A percentile compares a stretch with the other conserved stretches of the same genome.
phyloP scores from a whole-genome alignment of 2,888 invertebrate species.

The Leptinotarsa peninsularis region DNA sequence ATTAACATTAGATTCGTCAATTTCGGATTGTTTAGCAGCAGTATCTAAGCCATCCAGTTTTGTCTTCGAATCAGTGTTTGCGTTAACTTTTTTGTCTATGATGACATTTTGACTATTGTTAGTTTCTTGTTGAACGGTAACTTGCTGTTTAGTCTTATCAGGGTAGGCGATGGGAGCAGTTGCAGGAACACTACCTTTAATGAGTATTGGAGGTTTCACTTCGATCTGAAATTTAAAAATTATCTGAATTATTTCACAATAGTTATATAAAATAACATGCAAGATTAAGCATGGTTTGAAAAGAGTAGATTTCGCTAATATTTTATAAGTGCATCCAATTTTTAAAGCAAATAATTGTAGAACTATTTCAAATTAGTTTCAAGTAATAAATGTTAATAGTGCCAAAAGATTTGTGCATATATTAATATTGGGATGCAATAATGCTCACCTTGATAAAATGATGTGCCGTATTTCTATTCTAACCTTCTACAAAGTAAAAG shows the following conservation, averaged over 20 bases:
- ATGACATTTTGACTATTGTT: neutral
- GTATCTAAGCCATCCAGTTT: constrained; percentile 1
- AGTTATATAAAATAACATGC: neutral
- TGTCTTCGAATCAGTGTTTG: neutral
- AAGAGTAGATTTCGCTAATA: neutral
- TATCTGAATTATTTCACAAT: neutral
- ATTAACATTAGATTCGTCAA: constrained; percentile 65
- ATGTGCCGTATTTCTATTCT: constrained; percentile 12
- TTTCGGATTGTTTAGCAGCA: constrained; percentile 48
- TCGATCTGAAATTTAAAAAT: constrained; percentile 12
- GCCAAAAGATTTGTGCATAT: neutral
- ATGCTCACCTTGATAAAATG: constrained; percentile 14
- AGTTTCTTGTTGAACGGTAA: constrained; percentile 4
- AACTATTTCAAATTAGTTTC: neutral
- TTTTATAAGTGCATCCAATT: neutral
- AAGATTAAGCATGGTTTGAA: neutral
- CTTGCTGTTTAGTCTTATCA: constrained; percentile 20
- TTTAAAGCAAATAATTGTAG: neutral
- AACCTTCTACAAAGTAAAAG: constrained; percentile 5
- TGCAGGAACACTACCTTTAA: neutral
- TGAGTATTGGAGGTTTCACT: constrained; percentile 8
- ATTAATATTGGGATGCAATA: constrained; percentile 5
- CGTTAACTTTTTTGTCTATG: neutral
- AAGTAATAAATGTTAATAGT: neutral
- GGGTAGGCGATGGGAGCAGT: neutral